Base-by-base conservation (phyloP, 2,113 vertebrate genomes). In the Agelaius phoeniceus region DNA sequence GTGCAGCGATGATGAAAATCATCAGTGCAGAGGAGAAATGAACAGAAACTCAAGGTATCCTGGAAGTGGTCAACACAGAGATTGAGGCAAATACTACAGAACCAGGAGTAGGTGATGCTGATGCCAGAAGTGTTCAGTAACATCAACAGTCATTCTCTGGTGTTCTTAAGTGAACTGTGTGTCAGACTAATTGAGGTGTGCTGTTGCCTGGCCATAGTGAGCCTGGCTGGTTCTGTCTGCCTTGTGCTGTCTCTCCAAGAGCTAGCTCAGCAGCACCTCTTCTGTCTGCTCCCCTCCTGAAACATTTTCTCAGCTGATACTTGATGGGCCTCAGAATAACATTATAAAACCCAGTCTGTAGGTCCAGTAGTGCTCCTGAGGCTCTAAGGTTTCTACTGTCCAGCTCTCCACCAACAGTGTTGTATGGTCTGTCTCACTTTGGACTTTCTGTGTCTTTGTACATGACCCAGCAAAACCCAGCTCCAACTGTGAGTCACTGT, bases 141-240 rank as follows among this genome's bases (percentile, higher is more conserved):
- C 0, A 1, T 59, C 21, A 76, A 28, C 26, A 44, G 48, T 44
- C 31, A 15, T 59, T 78, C n/a, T 57, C 52, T 27, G 2, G 0
- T 41, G 48, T 19, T 88, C 59, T 59, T 44, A 21, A 52, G 11
- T 15, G 51, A 80, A 13, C 19, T 1, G 0, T 1, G 0, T 31
- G 26, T 33, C 31, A 49, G 8, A 28, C 23, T 62, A 18, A n/a
- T 17, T 51, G 23, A 81, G 24, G 5, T 72, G 5, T 72, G 65
- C 54, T 91, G 0, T 43, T 59, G 48, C 17, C 49, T 68, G 54
- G 31, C 35, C 23, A 6, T 21, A 33, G 49, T 3, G n/a, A 74
- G 11, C 68, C 33, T 69, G 2, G 0, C 28, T 4, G 10, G 27
- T 49, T 91, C 62, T 78, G 33, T 19, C 31, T 78, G 48, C 35